These are phyloP conservation scores for Himalopsyche kuldschensis DNA, from an alignment of 2,888 invertebrate species.

Conservation along the genomic window DNA sequence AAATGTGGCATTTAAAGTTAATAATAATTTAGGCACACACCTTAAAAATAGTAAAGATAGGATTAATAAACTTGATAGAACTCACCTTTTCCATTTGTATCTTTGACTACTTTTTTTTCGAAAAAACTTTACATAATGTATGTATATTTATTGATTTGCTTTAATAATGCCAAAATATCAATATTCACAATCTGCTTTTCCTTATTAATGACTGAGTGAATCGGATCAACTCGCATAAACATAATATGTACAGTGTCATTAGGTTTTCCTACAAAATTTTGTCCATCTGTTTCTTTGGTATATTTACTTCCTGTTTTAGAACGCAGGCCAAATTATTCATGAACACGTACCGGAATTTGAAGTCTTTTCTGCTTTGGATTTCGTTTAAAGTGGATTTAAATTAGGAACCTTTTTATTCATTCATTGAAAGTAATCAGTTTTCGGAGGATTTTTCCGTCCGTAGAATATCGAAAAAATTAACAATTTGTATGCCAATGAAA, in stretches of 20 bases:
- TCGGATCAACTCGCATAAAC: background rate
- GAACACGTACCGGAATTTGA: constrained; percentile 23
- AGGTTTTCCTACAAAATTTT: background rate
- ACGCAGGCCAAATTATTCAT: constrained; percentile 33
- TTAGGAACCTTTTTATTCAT: constrained; percentile 32
- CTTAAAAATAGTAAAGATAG: too few relatives aligned
- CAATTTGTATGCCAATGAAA: background rate
- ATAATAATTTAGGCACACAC: too few relatives aligned
- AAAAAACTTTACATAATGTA: too few relatives aligned
- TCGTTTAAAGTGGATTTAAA: constrained; percentile 35
- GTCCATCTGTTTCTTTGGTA: background rate
- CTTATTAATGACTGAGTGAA: background rate
- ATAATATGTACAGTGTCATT: background rate
- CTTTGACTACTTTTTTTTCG: too few relatives aligned
- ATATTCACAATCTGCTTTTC: too few relatives aligned
- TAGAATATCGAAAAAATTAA: constrained; percentile 13
- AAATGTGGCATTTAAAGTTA: too few relatives aligned
- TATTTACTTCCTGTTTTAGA: background rate
- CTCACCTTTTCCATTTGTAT: too few relatives aligned
- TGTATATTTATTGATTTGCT: too few relatives aligned
- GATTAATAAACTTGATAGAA: too few relatives aligned
- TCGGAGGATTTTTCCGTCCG: constrained; percentile 21
- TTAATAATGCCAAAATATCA: too few relatives aligned
- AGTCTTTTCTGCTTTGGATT: constrained; percentile 18
- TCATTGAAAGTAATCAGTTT: constrained; percentile 36